Base-by-base conservation (phyloP, 1,140 invertebrate genomes). In the Drosophila guanche region DNA sequence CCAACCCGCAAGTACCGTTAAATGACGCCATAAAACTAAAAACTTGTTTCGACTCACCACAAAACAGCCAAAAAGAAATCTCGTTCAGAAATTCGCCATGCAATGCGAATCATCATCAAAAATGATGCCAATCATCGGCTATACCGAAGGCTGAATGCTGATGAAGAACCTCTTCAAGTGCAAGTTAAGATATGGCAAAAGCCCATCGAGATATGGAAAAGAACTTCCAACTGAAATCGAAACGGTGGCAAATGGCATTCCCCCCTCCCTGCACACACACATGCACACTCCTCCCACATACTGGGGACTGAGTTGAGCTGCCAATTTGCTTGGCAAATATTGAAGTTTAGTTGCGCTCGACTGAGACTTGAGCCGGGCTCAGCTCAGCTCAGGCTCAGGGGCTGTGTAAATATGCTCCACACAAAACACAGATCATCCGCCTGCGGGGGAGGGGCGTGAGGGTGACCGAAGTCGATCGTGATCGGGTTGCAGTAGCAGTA, bases 261-360 rank as follows among this genome's bases (percentile, higher is more conserved):
- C 22, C 43, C 16, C 16, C 16, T 20, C 16, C 16, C 16, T 20
- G 16, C 16, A 20, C 16, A 20, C 16, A 29, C 20, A 40, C 52
- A n/a, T 47, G 37, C 33, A 22, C 57, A 43, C 16, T 23, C 23
- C 25, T 33, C 29, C 25, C 14, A 43, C 33, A 45, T 20, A n/a
- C 20, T 27, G 10, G 5, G 23, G 45, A 22, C 10, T 4, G 12
- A 55, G 66, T n/a, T 23, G 42, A 80, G 37, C 61, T 62, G 81
- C 42, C 58, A 80, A 86, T 76, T 80, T 45, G 12, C 55, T 66
- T 12, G 7, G 40, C 50, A 73, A 84, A 84, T 74, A 85, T 72
- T 73, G 46, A 59, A 46, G 63, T 69, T 48, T 45, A 52, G 50
- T 8, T 37, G 55, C 2, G 33, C 57, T 60, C 25, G 42, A 41